Evolutionary conservation across 2,797 vertebrate genomes (phyloP).

Genomic region (Channallabes apus): DNA sequence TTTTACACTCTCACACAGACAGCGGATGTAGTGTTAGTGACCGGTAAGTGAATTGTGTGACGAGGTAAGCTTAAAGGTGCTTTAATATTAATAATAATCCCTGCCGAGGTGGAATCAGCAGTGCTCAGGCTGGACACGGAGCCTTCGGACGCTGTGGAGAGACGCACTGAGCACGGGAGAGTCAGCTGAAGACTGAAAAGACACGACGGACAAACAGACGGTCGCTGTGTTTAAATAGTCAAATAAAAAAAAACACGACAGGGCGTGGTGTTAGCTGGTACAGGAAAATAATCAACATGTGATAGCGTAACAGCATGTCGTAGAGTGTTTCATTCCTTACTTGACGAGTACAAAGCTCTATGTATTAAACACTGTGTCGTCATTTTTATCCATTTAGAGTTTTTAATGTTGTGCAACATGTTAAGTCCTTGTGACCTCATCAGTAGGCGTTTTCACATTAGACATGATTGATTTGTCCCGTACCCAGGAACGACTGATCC

Average conservation of each 20-base stretch:
- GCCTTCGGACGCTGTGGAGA: conserved; percentile 5
- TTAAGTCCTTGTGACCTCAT: too few relatives aligned
- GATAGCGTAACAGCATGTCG: background rate
- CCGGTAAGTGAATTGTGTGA: background rate
- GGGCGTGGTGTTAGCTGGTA: background rate
- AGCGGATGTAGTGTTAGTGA: background rate
- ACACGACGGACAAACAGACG: background rate
- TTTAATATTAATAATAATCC: conserved; percentile 15
- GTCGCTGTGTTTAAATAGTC: background rate
- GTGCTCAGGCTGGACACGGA: conserved; percentile 22
- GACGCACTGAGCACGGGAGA: background rate
- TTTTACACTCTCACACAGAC: background rate
- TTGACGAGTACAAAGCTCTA: background rate
- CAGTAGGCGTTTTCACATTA: too few relatives aligned
- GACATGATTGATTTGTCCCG: too few relatives aligned
- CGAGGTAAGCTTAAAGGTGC: conserved; percentile 35
- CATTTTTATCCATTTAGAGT: background rate
- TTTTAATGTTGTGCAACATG: background rate
- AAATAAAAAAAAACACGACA: background rate
- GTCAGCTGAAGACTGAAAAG: background rate
- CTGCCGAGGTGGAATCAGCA: conserved; percentile 28
- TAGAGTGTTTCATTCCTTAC: background rate
- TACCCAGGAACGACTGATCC: too few relatives aligned
- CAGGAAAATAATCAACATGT: background rate
- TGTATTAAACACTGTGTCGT: too few relatives aligned